Base-by-base conservation (phyloP, 1,140 invertebrate genomes). In the Drosophila sturtevanti region DNA sequence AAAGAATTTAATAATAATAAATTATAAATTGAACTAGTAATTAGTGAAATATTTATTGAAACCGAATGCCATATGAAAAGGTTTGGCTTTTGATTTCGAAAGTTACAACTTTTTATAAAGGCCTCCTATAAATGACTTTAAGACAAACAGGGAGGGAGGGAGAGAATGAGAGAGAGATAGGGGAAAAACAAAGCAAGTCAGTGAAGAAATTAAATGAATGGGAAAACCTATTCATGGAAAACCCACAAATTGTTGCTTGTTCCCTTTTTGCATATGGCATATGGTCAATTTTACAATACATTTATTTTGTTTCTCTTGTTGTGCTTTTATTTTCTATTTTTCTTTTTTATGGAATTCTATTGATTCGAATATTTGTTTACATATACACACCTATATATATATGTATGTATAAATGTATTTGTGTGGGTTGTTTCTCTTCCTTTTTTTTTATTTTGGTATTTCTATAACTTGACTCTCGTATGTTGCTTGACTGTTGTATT, bases 221-320 rank as follows among this genome's bases (percentile, higher is more conserved):
- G 41, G 41, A 48, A 44, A 48, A 48, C 41, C 41, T 48, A 21
- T 16, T 18, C 18, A 48, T 21, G 16, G 41, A 48, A 44, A 44
- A 10, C 41, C 7, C 10, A 48, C 10, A 48, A 38, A 12, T 48
- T 48, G 41, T 65, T 56, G 71, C 55, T 55, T 51, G n/a, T 34
- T 48, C 9, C 9, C 18, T 21, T 44, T 48, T 48, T 48, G 41
- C 41, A 48, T 48, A 48, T 48, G 41, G 41, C 41, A 48, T 18
- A 21, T 48, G 41, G 9, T 31, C 41, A 48, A 48, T 48, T 48
- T 75, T 63, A 70, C 66, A 77, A 77, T 70, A 70, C 77, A 77
- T 77, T 76, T 59, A 62, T 77, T 64, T 48, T 48, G 18, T 48
- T 48, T 48, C 41, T 14, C 31, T 70, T 70, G 27, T 6, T 31